These are phyloP conservation scores for Opisthocomus hoazin DNA, from an alignment of 2,113 vertebrate species.

Conservation along the genomic window DNA sequence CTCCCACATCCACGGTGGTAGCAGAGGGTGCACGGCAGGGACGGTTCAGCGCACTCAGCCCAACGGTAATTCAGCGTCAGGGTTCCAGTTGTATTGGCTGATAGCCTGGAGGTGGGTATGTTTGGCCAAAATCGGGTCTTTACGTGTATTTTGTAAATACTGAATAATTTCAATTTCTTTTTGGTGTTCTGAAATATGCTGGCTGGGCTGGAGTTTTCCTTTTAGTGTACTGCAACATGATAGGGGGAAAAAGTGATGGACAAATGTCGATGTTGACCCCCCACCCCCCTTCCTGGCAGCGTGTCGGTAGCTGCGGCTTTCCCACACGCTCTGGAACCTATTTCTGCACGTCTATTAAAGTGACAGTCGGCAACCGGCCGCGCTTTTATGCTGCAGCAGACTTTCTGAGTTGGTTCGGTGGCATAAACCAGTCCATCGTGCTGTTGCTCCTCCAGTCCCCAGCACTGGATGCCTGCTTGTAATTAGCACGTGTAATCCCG, in stretches of 20 bases:
- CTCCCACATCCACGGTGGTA: fast-evolving
- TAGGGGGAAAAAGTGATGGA: not conserved
- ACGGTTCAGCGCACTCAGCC: fast-evolving
- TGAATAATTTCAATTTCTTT: fast-evolving
- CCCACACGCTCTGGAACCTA: not conserved
- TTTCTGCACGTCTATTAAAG: not conserved
- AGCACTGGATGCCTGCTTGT: not conserved
- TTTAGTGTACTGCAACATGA: not conserved
- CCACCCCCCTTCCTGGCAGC: not conserved
- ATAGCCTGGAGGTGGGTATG: not conserved
- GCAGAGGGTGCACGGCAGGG: too few relatives aligned
- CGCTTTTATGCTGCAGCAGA: not conserved
- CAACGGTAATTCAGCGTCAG: not conserved
- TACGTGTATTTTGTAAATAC: fast-evolving
- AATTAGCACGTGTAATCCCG: fast-evolving
- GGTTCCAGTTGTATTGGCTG: not conserved
- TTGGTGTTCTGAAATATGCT: not conserved
- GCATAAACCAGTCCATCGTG: fast-evolving
- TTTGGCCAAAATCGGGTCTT: not conserved
- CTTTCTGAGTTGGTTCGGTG: fast-evolving
- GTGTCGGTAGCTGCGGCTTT: not conserved
- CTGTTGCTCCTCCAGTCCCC: not conserved
- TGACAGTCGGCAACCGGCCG: fast-evolving
- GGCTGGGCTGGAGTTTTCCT: not conserved
- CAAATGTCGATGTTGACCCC: too few relatives aligned